These are phyloP conservation scores for Thunnus albacares DNA, from an alignment of 2,797 vertebrate species.

Conservation along the genomic window DNA sequence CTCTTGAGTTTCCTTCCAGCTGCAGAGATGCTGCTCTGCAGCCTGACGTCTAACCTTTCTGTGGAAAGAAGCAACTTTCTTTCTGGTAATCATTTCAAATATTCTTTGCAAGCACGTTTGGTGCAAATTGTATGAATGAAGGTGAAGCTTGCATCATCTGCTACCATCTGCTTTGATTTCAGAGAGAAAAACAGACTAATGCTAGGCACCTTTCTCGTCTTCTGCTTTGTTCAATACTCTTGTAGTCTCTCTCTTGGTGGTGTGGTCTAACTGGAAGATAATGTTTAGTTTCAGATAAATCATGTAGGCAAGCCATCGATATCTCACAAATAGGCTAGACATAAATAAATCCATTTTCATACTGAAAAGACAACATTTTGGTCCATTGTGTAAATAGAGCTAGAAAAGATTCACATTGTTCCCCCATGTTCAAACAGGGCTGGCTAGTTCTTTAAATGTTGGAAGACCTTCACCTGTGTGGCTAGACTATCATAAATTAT, in stretches of 20 bases:
- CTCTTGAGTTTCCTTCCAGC: not conserved
- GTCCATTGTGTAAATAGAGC: conserved; percentile 68
- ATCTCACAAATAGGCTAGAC: conserved; percentile 42
- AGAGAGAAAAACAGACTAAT: conserved; percentile 31
- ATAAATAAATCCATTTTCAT: conserved; percentile 51
- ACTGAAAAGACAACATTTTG: conserved; percentile 70
- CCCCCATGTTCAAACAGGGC: conserved; percentile 50
- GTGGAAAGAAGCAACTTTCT: not conserved
- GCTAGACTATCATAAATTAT: conserved; percentile 67
- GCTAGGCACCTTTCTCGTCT: conserved; percentile 22
- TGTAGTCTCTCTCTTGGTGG: not conserved
- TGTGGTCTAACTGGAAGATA: conserved; percentile 26
- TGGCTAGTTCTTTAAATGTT: conserved; percentile 60
- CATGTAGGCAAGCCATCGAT: conserved; percentile 39
- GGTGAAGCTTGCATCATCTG: conserved; percentile 18
- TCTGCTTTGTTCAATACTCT: conserved; percentile 25
- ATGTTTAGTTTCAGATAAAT: conserved; percentile 29
- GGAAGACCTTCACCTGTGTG: conserved; percentile 81
- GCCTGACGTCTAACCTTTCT: conserved; percentile 18
- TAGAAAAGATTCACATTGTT: conserved; percentile 75
- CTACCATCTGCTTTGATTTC: conserved; percentile 56
- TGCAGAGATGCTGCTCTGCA: not conserved
- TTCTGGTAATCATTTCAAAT: not conserved
- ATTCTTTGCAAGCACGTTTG: not conserved
- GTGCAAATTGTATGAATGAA: not conserved